phyloP scores from a whole-genome alignment of 2,797 vertebrate species.

The Mionectes olivaceus region DNA sequence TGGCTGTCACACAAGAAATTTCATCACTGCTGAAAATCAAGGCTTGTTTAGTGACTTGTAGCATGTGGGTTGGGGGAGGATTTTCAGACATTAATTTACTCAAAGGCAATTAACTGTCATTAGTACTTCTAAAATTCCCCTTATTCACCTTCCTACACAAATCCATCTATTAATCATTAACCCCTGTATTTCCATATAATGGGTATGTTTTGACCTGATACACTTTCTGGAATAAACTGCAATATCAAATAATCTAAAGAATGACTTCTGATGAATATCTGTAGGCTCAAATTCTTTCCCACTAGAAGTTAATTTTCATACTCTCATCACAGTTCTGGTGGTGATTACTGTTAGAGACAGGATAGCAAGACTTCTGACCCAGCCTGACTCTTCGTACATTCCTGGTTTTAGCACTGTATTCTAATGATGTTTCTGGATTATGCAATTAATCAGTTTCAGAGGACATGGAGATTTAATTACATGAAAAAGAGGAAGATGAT shows the following conservation, averaged over 20 bases:
- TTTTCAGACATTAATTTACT: neutral
- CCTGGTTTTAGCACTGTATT: neutral
- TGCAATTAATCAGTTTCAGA: neutral
- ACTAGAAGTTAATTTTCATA: neutral
- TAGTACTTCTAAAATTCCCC: neutral
- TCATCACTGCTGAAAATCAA: neutral
- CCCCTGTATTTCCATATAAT: neutral
- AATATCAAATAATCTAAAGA: neutral
- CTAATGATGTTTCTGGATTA: neutral
- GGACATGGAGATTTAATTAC: slow-evolving; percentile 6
- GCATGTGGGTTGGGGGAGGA: neutral
- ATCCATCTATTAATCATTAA: neutral
- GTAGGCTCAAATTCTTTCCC: neutral
- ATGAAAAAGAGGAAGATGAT: neutral
- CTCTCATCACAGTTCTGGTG: neutral
- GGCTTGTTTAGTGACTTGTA: neutral
- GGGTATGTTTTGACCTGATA: rapidly evolving
- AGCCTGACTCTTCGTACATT: neutral
- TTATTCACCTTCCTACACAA: neutral
- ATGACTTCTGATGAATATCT: neutral
- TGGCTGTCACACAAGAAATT: neutral
- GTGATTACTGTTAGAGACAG: neutral
- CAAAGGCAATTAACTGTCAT: neutral
- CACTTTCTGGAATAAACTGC: neutral
- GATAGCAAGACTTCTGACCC: neutral